These are phyloP conservation scores for Xenentodon cancila DNA, from an alignment of 2,797 vertebrate genomes.

Conservation along the genomic window DNA sequence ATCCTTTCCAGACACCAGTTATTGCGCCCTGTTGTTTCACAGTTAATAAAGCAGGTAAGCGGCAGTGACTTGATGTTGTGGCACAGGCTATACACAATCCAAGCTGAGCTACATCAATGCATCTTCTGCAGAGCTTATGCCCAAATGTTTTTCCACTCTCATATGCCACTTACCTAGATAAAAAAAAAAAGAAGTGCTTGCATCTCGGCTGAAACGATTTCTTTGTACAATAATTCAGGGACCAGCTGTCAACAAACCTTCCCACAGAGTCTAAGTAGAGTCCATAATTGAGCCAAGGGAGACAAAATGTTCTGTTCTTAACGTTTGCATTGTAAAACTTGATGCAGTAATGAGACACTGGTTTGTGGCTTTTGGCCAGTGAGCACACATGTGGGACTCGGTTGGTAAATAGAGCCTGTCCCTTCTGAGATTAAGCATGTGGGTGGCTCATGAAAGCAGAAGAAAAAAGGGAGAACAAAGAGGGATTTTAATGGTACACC, in stretches of 20 bases:
- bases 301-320: conserved; percentile 1
- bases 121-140: conserved; percentile 3
- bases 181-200: conserved; percentile 21
- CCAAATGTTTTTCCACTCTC: conserved; percentile 4
- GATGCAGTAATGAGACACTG: conserved; percentile 17
- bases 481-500: neutral
- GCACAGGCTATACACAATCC: conserved; percentile 3
- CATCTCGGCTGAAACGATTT: conserved; percentile 34
- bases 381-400: neutral
- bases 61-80: conserved; percentile 41
- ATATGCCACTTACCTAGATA: conserved; percentile 27
- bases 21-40: conserved; percentile 55
- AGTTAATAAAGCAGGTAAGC: conserved; percentile 67
- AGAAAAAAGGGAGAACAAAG: neutral
- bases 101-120: conserved; percentile 20
- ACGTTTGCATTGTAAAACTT: conserved; percentile 27
- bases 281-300: conserved; percentile 24
- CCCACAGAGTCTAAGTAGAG: conserved; percentile 17
- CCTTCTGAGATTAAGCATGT: conserved; percentile 6
- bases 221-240: conserved; percentile 27
- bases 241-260: conserved; percentile 26
- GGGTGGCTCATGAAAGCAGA: neutral
- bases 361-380: conserved; percentile 9
- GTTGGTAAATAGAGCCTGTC: conserved; percentile 17
- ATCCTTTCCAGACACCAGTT: conserved; percentile 38